Conservation (phyloP, 2,797 vertebrate genomes). For the Sebastes diaconus region DNA sequence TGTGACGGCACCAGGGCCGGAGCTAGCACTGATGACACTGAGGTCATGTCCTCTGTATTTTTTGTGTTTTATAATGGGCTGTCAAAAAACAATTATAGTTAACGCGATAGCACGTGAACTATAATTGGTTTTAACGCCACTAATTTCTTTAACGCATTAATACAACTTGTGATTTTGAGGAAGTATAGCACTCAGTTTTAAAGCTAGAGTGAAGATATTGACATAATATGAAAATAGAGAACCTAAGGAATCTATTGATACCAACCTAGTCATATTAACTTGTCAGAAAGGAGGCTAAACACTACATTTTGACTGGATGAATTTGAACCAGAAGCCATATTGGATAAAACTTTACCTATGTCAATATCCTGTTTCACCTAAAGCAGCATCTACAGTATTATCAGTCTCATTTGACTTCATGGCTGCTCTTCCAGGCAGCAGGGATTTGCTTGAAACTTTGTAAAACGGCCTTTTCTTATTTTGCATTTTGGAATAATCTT, state of each 20-base stretch:
- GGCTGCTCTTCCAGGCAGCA: not conserved
- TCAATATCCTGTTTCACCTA: not conserved
- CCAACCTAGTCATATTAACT: no score
- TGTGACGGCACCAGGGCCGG: conserved; percentile 25
- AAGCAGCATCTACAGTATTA: not conserved
- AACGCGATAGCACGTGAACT: no score
- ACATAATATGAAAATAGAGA: no score
- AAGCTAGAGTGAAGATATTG: no score
- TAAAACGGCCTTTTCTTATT: not conserved
- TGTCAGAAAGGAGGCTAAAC: not conserved
- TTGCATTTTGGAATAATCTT: conserved; percentile 8
- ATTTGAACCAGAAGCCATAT: conserved; percentile 3
- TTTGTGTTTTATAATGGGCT: not conserved
- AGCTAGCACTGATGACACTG: conserved; percentile 5
- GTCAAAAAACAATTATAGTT: no score
- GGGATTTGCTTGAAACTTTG: not conserved
- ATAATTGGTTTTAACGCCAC: no score
- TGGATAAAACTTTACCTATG: not conserved
- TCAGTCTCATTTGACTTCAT: not conserved
- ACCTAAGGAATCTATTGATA: no score
- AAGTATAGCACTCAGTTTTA: no score
- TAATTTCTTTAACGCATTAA: no score
- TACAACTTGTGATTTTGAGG: no score
- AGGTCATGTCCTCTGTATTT: not conserved
- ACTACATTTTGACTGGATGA: not conserved